Evolutionary conservation across 1,140 invertebrate genomes (phyloP).

Genomic region (Drosophila kanapiae): DNA sequence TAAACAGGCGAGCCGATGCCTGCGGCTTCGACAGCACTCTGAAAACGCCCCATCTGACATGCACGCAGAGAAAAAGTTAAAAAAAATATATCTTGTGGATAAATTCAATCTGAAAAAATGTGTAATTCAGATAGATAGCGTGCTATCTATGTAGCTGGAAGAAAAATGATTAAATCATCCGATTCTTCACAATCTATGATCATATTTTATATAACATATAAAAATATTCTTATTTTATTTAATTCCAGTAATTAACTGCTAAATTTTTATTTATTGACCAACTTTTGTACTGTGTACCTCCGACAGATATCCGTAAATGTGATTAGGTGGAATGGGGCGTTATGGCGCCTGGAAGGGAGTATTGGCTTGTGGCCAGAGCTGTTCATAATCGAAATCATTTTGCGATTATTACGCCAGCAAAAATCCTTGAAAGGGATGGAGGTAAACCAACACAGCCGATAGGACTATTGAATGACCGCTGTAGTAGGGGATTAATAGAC

Average conservation of each 20-base stretch:
- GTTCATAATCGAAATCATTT: slow-evolving; percentile 52
- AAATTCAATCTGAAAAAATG: not conserved
- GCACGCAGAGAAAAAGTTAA: not conserved
- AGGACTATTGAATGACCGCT: slow-evolving; percentile 13
- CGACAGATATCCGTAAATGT: not conserved
- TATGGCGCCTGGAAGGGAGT: not conserved
- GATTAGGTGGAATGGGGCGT: not conserved
- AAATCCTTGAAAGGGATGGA: slow-evolving; percentile 3
- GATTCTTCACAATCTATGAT: too few species aligned
- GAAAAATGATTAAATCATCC: not conserved
- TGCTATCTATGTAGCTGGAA: not conserved
- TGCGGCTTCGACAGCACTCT: slow-evolving; percentile 34
- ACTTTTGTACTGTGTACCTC: not conserved
- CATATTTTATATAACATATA: not conserved
- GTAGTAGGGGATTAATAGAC: slow-evolving; percentile 2
- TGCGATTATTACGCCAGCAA: slow-evolving; percentile 30
- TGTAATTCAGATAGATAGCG: too few species aligned
- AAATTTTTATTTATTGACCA: too few species aligned
- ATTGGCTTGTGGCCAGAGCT: slow-evolving; percentile 35
- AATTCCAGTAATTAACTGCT: too few species aligned
- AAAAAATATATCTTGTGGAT: not conserved
- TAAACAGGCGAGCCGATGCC: slow-evolving; percentile 51
- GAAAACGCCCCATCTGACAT: slow-evolving; percentile 4
- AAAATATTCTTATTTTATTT: not conserved
- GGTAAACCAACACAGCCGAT: slow-evolving; percentile 15